Base-by-base conservation (phyloP, 2,797 vertebrate genomes). In the Parauchenoglanis punctatus region DNA sequence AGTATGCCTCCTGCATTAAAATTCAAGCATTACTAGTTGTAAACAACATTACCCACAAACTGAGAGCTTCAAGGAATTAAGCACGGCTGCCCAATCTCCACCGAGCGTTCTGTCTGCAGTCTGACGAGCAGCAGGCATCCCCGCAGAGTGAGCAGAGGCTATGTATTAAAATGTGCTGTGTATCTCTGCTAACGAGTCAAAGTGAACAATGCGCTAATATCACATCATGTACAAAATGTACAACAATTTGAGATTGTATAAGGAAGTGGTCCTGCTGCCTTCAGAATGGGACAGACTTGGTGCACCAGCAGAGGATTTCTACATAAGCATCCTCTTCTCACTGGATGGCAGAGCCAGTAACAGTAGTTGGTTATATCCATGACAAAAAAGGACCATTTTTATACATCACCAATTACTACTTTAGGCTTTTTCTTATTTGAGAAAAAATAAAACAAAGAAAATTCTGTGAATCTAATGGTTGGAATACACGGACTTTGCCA, bases 21-120 rank as follows among this genome's bases (percentile, higher is more conserved):
- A 82, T 52, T 76, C 84, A 67, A 85, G 46, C 70, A 35, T 63
- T 83, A 28, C 31, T 49, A 81, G 87, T 75, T 46, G 84, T 86
- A 86, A 83, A 88, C 78, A 88, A 54, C 78, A 85, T 85, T 81
- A 85, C 67, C 58, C 73, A 82, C 65, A 88, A 87, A 70, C 52
- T n/a, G 83, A 75, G 52, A 85, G 83, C 77, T 75, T 85, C 63
- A 82, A 76, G 72, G 49, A 88, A 88, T 31, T 82, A 54, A 67
- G 76, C 83, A 84, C 84, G 63, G 61, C 67, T 76, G 78, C 59
- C 70, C 84, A 83, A 76, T 75, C 84, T 88, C 28, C 87, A 81
- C 56, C 23, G 63, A 85, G 81, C 54, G 68, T 35, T 83, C 81
- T 76, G 61, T 84, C 81, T 83, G 65, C 61, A 86, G 84, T 77